Percentiles rank a stretch among this genome's conserved stretches.
Evolutionary conservation across 2,888 invertebrate genomes (phyloP).

Genomic region (Drymonia ruficornis): DNA sequence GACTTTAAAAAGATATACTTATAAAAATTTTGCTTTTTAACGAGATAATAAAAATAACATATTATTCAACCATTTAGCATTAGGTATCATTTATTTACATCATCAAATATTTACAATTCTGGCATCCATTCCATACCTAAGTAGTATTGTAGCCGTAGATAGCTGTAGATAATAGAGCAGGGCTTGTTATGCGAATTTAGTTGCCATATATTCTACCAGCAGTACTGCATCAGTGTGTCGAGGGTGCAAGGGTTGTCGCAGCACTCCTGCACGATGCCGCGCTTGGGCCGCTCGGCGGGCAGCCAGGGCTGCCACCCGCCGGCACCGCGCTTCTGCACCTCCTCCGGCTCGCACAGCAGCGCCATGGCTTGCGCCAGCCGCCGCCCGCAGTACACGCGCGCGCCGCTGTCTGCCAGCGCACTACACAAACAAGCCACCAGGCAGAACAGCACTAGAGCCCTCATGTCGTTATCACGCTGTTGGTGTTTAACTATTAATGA

Average conservation of each 20-base stretch:
- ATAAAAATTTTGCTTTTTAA: too few relatives aligned
- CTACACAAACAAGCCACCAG: not conserved
- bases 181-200: too few relatives aligned
- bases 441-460: not conserved
- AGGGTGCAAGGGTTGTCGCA: slow-evolving; percentile 44
- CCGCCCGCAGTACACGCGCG: slow-evolving; percentile 17
- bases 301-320: slow-evolving; percentile 12
- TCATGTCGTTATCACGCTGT: not conserved
- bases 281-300: slow-evolving; percentile 30
- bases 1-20: too few relatives aligned
- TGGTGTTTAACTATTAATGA: not conserved
- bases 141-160: too few relatives aligned
- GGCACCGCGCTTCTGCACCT: slow-evolving; percentile 16
- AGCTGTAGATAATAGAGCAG: too few relatives aligned
- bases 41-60: too few relatives aligned
- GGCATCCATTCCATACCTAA: not conserved
- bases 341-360: slow-evolving; percentile 18
- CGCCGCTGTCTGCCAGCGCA: not conserved
- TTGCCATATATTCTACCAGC: slow-evolving; percentile 13
- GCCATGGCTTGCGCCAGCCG: slow-evolving; percentile 16
- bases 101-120: not conserved
- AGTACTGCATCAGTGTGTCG: slow-evolving; percentile 38
- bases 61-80: not conserved
- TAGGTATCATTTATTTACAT: not conserved
- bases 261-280: slow-evolving; percentile 43